Evolutionary conservation across 2,113 vertebrate genomes (phyloP), one percentile per base, ranked within the genome.

Genomic region (Egretta garzetta): DNA sequence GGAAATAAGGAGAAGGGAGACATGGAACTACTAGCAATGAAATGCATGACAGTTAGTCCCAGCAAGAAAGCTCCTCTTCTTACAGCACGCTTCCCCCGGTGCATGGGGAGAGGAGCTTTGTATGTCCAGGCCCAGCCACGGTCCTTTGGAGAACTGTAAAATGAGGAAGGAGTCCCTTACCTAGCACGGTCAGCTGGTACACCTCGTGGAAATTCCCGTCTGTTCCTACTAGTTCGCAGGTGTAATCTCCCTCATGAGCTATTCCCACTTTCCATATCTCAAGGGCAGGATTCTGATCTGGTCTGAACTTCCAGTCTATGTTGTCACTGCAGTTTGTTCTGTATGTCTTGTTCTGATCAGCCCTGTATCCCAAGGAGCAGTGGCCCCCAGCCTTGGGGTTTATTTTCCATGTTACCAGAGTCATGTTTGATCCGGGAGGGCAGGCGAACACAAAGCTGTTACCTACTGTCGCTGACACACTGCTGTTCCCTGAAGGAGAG

Each of bases 241-340:
- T 53, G 83, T 98, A 98, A 52, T 17, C 10, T 35, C 98, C 97
- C 5, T 98, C 97, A 28, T 97, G 93, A 32, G 14, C 50, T 56
- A 52, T 32, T 62, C 17, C 56, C 77, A 97, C 95, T n/a, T 86
- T 86, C 7, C 0, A 7, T 60, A 98, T 96, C 59, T 82, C 94
- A 52, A 98, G 97, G 27, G n/a, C 1, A 27, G 12, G 8, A 39
- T 33, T 9, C 37, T 1, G 1, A 1, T 55, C 80, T 55, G 94
- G 55, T 63, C 32, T 88, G 75, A 23, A 80, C 53, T 8, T 43
- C 97, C 96, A 98, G 30, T 64, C 80, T 10, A 98, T 59, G 26
- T 75, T 95, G n/a, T 52, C 7, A 8, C 76, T 89, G 72, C 98
- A 98, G 68, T 79, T 63, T 82, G 0, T 53, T 75, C 22, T 63